Base-by-base conservation (phyloP, 2,797 vertebrate species). In the Thalassophryne amazonica region DNA sequence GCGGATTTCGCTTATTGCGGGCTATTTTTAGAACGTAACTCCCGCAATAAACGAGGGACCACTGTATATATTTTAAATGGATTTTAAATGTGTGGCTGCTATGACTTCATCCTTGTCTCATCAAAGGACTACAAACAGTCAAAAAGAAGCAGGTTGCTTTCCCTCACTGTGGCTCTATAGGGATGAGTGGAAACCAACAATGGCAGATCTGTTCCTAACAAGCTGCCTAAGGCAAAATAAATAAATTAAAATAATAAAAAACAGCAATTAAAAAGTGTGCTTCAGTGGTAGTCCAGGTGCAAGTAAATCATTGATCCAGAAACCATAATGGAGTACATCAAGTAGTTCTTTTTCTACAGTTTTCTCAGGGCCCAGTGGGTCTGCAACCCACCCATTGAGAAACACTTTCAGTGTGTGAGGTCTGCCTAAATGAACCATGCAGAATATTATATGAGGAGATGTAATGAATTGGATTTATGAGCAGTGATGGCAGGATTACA, bases 381-480 rank as follows among this genome's bases (percentile, higher is more conserved):
- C 32, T 39, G 21, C 35, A 60, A 34, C 10, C 36, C 57, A 50
- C 15, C 21, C n/a, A 41, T 27, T 37, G 32, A 55, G 50, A 54
- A 64, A 48, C 18, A 55, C 37, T 37, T 71, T 55, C 20, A 36
- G 46, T 69, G 52, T 34, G 52, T 42, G 64, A 56, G 42, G 35
- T 74, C 67, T 69, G 49, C 43, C 41, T 61, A 78, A 78, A 77
- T 68, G 67, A 76, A 51, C 29, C 63, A 34, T 49, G 4, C 38
- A 49, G 60, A 76, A 66, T 77, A 72, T 79, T 70, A 68, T 46
- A 65, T 16, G 25, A 47, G 25, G 60, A 70, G 60, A 82, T 76
- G 65, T 81, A 73, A 84, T 80, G 77, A 76, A 73, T 65, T 62
- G 50, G 70, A 84, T 88, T 87, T 84, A 81, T 81, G 76, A 84